Evolutionary conservation across 37 sponge, comb jelly and placozoan species (phyloP).

Genomic region (Halichondria panicea): DNA sequence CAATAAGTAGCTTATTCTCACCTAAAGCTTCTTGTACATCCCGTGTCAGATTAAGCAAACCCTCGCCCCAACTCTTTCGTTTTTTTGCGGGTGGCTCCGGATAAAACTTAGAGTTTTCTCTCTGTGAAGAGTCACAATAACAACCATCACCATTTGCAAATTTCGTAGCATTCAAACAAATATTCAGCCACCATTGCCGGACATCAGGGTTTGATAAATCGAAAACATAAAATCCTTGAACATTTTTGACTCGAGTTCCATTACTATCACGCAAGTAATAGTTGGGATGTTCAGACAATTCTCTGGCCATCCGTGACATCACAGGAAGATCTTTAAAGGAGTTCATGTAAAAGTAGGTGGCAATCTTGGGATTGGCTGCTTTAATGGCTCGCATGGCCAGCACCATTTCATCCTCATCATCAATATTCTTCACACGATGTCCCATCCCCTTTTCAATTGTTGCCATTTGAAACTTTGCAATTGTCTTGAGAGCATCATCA

Average conservation of each 20-base stretch:
- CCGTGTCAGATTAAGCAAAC: constrained; percentile 17
- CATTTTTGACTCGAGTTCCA: constrained; percentile 8
- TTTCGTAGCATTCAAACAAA: constrained; percentile 35
- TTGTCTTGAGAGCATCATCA: constrained; percentile 11
- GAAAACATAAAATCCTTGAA: constrained; percentile 1
- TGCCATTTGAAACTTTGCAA: constrained; percentile 48
- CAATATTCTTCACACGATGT: constrained; percentile 9
- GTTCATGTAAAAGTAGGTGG: constrained; percentile 33
- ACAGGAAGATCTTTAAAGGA: constrained; percentile 30
- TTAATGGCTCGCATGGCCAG: constrained; percentile 17
- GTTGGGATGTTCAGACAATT: constrained; percentile 7
- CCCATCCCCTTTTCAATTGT: constrained; percentile 55
- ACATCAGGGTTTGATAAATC: constrained; percentile 31
- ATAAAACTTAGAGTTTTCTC: neutral
- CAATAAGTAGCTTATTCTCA: constrained; percentile 22
- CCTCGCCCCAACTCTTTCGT: constrained; percentile 24
- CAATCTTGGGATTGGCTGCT: constrained; percentile 11
- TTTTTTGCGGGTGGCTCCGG: constrained; percentile 10
- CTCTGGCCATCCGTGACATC: constrained; percentile 29
- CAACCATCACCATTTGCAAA: constrained; percentile 50
- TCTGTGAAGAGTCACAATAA: constrained; percentile 53
- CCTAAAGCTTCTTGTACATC: constrained; percentile 43
- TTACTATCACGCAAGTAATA: constrained; percentile 14
- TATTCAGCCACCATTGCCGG: constrained; percentile 29
- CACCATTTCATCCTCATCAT: constrained; percentile 46